A percentile compares a stretch with the other conserved stretches of the same genome.
These are phyloP conservation scores for Platanista minor DNA, from an alignment of 2,113 vertebrate genomes.

Conservation along the genomic window DNA sequence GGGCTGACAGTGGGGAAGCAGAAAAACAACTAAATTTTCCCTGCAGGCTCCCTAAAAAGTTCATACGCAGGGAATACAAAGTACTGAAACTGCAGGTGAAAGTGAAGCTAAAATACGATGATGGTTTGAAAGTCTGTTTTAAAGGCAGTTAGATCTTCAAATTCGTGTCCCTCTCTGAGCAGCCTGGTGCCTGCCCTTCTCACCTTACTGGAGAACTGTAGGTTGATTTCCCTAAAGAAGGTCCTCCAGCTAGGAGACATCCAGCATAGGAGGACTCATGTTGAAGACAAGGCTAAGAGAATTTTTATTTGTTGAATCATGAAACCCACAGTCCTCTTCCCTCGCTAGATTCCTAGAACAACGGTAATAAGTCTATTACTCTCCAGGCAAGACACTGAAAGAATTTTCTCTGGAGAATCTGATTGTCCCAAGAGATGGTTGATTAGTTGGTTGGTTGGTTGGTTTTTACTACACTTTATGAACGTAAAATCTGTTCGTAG, in stretches of 20 bases:
- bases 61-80: neutral
- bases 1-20: neutral
- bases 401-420: neutral
- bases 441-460: neutral
- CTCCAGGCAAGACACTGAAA: neutral
- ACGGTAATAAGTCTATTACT: neutral
- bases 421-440: neutral
- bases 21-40: slow-evolving; percentile 2
- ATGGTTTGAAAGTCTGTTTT: neutral
- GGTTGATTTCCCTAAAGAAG: neutral
- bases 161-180: neutral
- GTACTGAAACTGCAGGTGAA: neutral
- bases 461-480: neutral
- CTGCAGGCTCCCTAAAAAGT: neutral
- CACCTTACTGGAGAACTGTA: neutral
- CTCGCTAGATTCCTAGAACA: neutral
- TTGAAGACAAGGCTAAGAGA: neutral
- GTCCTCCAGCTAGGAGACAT: neutral
- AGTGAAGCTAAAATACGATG: neutral
- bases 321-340: neutral
- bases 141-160: neutral
- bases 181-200: neutral
- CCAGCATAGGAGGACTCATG: neutral
- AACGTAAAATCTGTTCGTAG: neutral
- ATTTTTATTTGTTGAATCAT: neutral